Percentiles rank a stretch among this genome's conserved stretches.
Conservation (phyloP, 2,113 vertebrate genomes). For the Piaya cayana region DNA sequence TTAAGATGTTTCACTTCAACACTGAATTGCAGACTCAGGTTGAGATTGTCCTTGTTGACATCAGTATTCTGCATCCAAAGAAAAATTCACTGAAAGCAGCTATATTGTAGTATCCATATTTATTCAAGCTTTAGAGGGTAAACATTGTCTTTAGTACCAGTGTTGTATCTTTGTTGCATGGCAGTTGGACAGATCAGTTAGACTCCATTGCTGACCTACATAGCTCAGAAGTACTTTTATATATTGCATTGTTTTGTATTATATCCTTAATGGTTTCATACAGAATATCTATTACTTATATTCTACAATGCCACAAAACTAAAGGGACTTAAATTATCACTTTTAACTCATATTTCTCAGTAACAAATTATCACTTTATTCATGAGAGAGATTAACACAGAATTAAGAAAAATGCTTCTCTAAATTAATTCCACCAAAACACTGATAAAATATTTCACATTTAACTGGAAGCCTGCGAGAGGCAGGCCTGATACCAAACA, state of each 20-base stretch:
- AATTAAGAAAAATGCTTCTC: background rate
- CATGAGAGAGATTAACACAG: constrained; percentile 41
- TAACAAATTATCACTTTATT: constrained; percentile 49
- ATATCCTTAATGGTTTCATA: constrained; percentile 22
- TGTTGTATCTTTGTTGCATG: background rate
- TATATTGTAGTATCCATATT: background rate
- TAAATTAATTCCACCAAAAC: constrained; percentile 46
- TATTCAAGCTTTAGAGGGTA: background rate
- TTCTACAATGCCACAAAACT: constrained; percentile 27
- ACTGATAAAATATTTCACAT: constrained; percentile 33
- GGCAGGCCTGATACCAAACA: background rate
- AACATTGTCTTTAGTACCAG: no score
- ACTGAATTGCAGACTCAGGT: background rate
- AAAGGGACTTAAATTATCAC: constrained; percentile 48
- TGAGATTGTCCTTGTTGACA: background rate
- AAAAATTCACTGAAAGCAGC: background rate
- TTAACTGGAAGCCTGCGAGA: constrained; percentile 7
- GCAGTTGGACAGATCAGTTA: background rate
- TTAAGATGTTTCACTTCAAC: background rate
- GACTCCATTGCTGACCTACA: background rate
- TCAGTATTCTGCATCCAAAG: background rate
- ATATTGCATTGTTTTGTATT: background rate
- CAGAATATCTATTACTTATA: constrained; percentile 47
- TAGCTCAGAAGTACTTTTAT: background rate
- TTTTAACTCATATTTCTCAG: constrained; percentile 47